These are phyloP conservation scores for Mergus octosetaceus DNA, from an alignment of 2,797 vertebrate species.

Conservation along the genomic window DNA sequence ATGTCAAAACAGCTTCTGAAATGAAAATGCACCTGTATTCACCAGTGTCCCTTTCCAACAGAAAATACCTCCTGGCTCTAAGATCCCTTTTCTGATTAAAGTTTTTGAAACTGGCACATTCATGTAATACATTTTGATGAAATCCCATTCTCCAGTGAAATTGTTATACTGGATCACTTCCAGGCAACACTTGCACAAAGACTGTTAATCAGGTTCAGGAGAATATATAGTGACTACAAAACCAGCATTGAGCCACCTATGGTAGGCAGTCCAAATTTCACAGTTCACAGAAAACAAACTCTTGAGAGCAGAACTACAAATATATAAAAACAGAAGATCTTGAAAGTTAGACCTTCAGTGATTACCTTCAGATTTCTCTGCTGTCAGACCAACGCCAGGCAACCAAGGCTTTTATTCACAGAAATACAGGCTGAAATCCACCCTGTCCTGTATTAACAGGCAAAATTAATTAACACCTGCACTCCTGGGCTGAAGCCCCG, in stretches of 20 bases:
- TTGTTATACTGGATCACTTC: constrained; percentile 42
- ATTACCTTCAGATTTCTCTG: neutral
- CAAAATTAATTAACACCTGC: neutral
- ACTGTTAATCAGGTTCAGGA: constrained; percentile 45
- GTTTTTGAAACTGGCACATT: constrained; percentile 37
- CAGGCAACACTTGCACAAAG: constrained; percentile 4
- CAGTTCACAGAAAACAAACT: constrained; percentile 32
- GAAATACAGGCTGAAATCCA: neutral
- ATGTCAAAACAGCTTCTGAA: neutral
- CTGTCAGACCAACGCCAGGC: neutral
- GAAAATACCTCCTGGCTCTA: neutral
- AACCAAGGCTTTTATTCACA: neutral
- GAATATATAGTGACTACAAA: constrained; percentile 28
- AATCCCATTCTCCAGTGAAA: constrained; percentile 43
- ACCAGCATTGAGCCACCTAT: neutral
- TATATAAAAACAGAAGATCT: neutral
- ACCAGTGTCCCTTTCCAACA: neutral
- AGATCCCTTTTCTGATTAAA: constrained; percentile 59
- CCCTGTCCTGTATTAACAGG: neutral
- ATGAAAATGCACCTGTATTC: neutral
- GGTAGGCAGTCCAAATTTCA: constrained; percentile 4
- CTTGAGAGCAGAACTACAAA: constrained; percentile 31
- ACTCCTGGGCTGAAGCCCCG: fast-evolving
- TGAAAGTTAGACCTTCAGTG: neutral
- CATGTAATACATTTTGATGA: constrained; percentile 50